phyloP scores from a whole-genome alignment of 53 echinoderm and acorn worm genomes.

The Holothuria leucospilota region DNA sequence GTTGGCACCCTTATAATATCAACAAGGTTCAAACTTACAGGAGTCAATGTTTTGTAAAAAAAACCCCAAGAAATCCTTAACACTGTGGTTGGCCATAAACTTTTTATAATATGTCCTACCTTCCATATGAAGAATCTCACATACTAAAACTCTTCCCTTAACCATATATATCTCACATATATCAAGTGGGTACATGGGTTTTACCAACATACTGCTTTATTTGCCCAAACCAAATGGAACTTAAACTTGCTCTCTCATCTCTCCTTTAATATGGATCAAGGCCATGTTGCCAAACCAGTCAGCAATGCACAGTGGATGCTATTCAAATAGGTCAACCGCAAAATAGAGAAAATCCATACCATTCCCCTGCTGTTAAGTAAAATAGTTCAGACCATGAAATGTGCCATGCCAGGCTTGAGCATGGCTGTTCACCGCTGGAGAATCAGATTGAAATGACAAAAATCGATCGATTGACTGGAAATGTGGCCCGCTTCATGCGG shows the following conservation, averaged over 20 bases:
- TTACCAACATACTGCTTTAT: constrained; percentile 40
- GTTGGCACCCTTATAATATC: no score
- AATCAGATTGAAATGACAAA: constrained; percentile 25
- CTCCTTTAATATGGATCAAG: constrained; percentile 38
- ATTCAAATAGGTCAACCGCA: constrained; percentile 44
- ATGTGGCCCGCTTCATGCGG: constrained; percentile 34
- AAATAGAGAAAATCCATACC: constrained; percentile 42
- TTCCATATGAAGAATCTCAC: no score
- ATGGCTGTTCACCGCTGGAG: neutral
- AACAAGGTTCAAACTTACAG: no score
- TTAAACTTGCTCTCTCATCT: neutral
- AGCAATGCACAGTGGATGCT: constrained; percentile 27
- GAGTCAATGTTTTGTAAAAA: no score
- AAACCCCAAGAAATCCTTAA: no score
- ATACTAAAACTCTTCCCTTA: no score
- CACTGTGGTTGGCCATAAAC: no score
- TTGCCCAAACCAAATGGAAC: constrained; percentile 30
- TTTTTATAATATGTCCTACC: no score
- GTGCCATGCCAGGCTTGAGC: constrained; percentile 40
- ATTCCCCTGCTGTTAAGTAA: constrained; percentile 28
- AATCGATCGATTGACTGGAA: constrained; percentile 29
- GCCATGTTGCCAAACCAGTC: constrained; percentile 13
- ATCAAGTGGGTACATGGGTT: no score
- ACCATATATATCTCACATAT: no score
- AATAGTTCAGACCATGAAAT: constrained; percentile 17